Percentiles rank a stretch among this genome's conserved stretches.
phyloP scores from a whole-genome alignment of 2,797 vertebrate genomes.

The Ceryle rudis region DNA sequence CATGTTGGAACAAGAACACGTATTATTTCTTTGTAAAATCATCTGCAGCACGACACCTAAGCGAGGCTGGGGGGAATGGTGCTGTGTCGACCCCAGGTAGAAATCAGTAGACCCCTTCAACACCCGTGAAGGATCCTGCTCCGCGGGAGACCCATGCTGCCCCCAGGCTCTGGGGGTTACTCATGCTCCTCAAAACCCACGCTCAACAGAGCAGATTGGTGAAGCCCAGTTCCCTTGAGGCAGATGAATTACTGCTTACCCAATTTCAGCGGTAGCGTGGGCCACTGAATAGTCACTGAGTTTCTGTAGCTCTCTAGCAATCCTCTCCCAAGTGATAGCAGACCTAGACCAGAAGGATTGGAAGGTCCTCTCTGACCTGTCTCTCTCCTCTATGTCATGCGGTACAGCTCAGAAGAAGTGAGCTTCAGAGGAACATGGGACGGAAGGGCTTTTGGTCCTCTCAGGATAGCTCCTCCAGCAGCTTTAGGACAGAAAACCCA shows the following conservation, averaged over 20 bases:
- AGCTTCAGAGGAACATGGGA: not conserved
- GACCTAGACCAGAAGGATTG: not conserved
- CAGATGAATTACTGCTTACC: not conserved
- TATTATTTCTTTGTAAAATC: slow-evolving; percentile 29
- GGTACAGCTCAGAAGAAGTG: not conserved
- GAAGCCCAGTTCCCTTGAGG: not conserved
- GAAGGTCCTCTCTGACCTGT: not conserved
- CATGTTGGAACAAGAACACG: slow-evolving; percentile 25
- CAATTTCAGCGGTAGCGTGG: accelerated
- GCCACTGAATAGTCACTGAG: accelerated
- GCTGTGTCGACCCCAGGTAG: accelerated
- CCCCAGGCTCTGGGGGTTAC: not conserved
- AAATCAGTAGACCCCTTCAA: not conserved
- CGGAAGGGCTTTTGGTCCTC: not conserved
- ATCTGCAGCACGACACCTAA: not conserved
- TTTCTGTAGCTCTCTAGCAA: not conserved
- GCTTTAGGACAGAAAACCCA: not conserved
- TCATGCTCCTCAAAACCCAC: accelerated
- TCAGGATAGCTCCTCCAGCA: not conserved
- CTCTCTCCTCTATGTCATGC: accelerated
- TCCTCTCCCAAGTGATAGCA: not conserved
- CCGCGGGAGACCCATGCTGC: accelerated
- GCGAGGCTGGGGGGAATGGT: not conserved
- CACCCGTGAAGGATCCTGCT: accelerated
- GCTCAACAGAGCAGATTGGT: no score